Evolutionary conservation across 2,113 vertebrate genomes (phyloP).

Genomic region (Mesocricetus auratus): DNA sequence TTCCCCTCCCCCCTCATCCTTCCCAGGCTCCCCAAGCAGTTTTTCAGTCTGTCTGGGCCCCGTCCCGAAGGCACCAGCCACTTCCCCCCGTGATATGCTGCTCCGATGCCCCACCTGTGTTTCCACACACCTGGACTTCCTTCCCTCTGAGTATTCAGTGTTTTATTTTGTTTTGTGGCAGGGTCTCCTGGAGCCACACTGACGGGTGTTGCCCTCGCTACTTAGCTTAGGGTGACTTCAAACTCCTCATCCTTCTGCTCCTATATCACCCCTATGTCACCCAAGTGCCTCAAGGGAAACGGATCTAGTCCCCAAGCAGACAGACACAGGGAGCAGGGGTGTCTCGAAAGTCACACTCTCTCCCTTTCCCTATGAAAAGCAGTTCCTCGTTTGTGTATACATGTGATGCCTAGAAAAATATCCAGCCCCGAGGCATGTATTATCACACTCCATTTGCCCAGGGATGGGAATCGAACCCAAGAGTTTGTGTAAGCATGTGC

Average conservation of each 20-base stretch:
- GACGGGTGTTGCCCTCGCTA: background rate
- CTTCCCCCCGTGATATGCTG: background rate
- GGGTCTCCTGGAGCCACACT: background rate
- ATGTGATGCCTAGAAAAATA: slow-evolving; percentile 1
- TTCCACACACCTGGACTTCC: background rate
- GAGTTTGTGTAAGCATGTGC: background rate
- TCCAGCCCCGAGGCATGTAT: background rate
- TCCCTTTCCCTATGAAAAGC: background rate
- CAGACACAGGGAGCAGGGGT: too few species aligned
- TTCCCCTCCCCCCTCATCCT: slow-evolving; percentile 33
- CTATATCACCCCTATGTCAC: background rate
- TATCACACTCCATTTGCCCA: too few species aligned
- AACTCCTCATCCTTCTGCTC: background rate
- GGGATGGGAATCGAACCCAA: background rate
- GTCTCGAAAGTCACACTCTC: slow-evolving; percentile 25
- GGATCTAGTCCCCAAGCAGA: background rate
- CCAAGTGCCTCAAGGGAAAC: background rate
- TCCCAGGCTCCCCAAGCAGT: background rate
- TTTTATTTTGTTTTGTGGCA: background rate
- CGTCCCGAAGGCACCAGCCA: background rate
- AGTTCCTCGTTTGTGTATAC: background rate
- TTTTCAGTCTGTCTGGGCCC: background rate
- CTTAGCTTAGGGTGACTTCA: background rate
- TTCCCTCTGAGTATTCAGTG: background rate
- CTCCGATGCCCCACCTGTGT: fast-evolving